Conservation (phyloP, 2,113 vertebrate species). For the Austrofundulus limnaeus region DNA sequence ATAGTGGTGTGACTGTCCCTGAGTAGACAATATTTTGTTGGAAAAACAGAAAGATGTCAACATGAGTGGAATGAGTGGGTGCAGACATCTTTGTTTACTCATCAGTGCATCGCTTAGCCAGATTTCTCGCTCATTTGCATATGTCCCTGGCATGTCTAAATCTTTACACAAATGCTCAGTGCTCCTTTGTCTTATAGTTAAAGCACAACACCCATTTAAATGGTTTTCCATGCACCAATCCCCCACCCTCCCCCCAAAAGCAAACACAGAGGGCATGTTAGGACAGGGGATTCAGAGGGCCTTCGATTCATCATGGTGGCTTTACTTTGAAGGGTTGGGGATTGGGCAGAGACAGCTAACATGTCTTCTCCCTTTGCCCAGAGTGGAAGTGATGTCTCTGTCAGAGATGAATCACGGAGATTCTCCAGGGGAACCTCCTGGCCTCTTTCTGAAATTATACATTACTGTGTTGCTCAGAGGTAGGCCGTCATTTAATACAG, state of each 20-base stretch:
- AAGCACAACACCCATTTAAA: conserved; percentile 22
- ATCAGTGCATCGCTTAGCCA: conserved; percentile 39
- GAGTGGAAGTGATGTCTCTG: conserved; percentile 70
- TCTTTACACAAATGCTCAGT: conserved; percentile 6
- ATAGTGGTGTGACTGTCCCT: conserved; percentile 1
- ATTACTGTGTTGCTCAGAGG: conserved; percentile 59
- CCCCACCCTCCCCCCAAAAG: not conserved
- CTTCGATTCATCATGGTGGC: conserved; percentile 68
- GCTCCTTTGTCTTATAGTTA: conserved; percentile 18
- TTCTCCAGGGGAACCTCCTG: conserved; percentile 52
- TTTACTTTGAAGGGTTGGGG: conserved; percentile 64
- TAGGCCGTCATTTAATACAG: conserved; percentile 47
- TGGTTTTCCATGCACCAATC: conserved; percentile 1
- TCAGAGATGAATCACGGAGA: conserved; percentile 64
- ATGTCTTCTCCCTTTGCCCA: conserved; percentile 62
- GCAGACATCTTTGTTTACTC: conserved; percentile 58
- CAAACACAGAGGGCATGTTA: conserved; percentile 35
- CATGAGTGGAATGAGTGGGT: conserved; percentile 22
- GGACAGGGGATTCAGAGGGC: conserved; percentile 27
- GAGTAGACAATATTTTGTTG: conserved; percentile 18
- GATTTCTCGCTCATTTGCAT: conserved; percentile 51
- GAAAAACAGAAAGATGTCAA: conserved; percentile 33
- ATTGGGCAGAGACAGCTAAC: conserved; percentile 58
- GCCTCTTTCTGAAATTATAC: conserved; percentile 63
- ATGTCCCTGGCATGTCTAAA: conserved; percentile 32